Evolutionary conservation across 2,797 vertebrate genomes (phyloP).

Genomic region (Darevskia nairensis): DNA sequence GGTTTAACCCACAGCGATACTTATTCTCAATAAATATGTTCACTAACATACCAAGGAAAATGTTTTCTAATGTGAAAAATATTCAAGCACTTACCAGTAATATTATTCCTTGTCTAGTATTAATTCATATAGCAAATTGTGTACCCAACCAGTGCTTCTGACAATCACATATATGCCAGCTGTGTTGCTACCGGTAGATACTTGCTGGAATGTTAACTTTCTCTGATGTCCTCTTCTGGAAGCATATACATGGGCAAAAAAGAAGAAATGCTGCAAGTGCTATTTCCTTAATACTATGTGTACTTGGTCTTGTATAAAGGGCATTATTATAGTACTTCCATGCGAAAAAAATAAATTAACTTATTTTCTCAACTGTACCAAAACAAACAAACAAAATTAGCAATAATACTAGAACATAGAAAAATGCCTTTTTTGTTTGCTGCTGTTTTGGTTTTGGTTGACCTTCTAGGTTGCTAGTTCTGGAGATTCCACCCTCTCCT

Average conservation of each 20-base stretch:
- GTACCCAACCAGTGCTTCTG: not conserved
- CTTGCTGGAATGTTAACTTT: not conserved
- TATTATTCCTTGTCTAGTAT: not conserved
- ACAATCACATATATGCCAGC: not conserved
- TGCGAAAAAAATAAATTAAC: not conserved
- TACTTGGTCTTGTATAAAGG: not conserved
- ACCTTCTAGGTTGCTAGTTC: no score
- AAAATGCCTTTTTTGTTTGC: no score
- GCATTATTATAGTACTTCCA: not conserved
- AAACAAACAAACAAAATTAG: not conserved
- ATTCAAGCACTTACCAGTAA: not conserved
- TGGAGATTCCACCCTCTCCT: no score
- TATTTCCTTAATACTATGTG: not conserved
- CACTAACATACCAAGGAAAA: not conserved
- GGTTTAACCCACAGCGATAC: not conserved
- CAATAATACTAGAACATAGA: no score
- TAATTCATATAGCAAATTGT: not conserved
- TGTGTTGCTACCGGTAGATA: not conserved
- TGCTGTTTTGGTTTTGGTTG: no score
- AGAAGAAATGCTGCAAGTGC: fast-evolving
- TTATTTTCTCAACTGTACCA: not conserved
- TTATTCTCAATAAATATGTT: not conserved
- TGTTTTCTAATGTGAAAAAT: not conserved
- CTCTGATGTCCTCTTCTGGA: not conserved
- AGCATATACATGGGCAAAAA: not conserved